Evolutionary conservation across 2,888 invertebrate species (phyloP).

Genomic region (Spodoptera picta): DNA sequence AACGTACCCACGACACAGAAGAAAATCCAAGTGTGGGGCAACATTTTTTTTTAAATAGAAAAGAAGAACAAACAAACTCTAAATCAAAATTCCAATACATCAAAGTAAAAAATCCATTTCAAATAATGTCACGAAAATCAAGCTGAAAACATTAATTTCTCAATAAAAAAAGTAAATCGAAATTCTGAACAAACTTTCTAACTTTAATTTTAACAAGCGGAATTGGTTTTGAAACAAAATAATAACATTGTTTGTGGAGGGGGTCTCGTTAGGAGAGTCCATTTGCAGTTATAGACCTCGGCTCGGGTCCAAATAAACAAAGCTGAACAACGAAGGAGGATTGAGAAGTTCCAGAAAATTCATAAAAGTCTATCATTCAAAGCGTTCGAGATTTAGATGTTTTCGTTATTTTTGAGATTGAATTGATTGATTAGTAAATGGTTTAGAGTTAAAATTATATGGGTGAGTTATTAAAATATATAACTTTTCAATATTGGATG

Average conservation of each 20-base stretch:
- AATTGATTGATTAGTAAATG: background rate
- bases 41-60: no score
- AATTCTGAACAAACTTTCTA: constrained; percentile 9
- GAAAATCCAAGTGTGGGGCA: no score
- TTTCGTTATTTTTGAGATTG: background rate
- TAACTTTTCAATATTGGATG: no score
- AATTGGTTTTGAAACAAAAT: constrained; percentile 34
- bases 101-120: background rate
- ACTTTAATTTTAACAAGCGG: constrained; percentile 24
- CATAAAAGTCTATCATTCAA: background rate
- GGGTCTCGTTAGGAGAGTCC: constrained; percentile 22
- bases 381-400: no score
- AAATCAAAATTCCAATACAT: background rate
- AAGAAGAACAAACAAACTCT: background rate
- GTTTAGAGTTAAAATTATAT: no score
- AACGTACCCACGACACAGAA: no score
- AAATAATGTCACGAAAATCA: background rate
- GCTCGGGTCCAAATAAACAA: constrained; percentile 24
- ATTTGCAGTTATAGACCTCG: constrained; percentile 15
- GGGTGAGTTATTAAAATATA: no score
- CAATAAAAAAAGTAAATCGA: constrained; percentile 6
- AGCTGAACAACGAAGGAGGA: constrained; percentile 6
- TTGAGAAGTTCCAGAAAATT: constrained; percentile 2
- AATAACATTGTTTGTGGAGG: constrained; percentile 35
- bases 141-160: background rate